Conservation (phyloP, 35 echinoderm and acorn worm species). For the Patiria miniata region DNA sequence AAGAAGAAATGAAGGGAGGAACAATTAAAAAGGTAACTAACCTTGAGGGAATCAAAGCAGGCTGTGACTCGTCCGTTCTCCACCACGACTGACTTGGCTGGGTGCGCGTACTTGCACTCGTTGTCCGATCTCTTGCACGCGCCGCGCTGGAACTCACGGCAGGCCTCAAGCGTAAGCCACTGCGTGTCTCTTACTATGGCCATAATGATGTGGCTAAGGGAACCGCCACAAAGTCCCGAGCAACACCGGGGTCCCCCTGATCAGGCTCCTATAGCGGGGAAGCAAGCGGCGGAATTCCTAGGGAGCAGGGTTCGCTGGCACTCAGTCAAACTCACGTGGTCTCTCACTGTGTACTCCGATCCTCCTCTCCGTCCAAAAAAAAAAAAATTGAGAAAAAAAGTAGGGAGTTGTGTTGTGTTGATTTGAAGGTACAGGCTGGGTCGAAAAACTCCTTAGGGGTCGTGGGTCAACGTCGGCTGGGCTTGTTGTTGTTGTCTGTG, state of each 20-base stretch:
- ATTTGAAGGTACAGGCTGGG: neutral
- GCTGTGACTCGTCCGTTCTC: slow-evolving; percentile 99
- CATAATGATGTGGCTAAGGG: slow-evolving; percentile 29
- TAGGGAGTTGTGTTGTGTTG: too few species aligned
- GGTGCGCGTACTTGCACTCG: slow-evolving; percentile 99
- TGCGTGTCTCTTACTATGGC: slow-evolving; percentile 82
- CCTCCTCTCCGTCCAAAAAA: neutral
- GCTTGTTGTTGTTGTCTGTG: neutral
- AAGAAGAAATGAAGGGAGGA: neutral
- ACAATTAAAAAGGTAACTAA: slow-evolving; percentile 47
- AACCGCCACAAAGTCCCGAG: slow-evolving; percentile 23
- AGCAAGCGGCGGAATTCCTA: neutral
- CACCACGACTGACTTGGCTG: slow-evolving; percentile 92
- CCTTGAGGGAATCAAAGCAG: slow-evolving; percentile 99
- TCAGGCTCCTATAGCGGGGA: neutral
- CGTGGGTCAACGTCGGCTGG: neutral
- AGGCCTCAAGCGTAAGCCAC: slow-evolving; percentile 99
- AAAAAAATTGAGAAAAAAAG: too few species aligned
- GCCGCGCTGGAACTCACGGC: slow-evolving; percentile 96
- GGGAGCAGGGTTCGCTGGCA: slow-evolving; percentile 14
- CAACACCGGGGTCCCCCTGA: neutral
- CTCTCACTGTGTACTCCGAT: too few species aligned
- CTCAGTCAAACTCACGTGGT: slow-evolving; percentile 20
- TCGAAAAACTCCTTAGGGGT: neutral
- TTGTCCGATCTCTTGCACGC: slow-evolving; percentile 94